These are phyloP conservation scores for Coregonus clupeaformis DNA, from an alignment of 2,113 vertebrate genomes.

Conservation along the genomic window DNA sequence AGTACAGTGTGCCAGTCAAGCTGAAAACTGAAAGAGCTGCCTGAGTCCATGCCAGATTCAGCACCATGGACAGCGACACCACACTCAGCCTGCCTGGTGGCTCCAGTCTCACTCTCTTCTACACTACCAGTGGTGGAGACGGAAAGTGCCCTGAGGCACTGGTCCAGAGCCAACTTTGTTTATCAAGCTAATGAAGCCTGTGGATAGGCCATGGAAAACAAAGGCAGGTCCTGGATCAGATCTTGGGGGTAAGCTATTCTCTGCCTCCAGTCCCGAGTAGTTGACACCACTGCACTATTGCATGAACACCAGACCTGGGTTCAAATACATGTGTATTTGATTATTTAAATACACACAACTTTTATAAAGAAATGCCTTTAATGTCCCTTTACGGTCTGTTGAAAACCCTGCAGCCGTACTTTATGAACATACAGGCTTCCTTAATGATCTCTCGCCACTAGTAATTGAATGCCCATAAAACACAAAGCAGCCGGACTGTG, in stretches of 20 bases:
- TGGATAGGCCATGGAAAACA: no score
- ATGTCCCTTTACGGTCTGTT: neutral
- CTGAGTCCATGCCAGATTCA: constrained; percentile 36
- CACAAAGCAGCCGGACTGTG: neutral
- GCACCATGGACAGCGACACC: constrained; percentile 68
- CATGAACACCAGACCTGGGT: no score
- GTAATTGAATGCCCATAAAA: constrained; percentile 2
- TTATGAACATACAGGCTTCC: neutral
- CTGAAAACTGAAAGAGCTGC: no score
- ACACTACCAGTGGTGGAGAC: neutral
- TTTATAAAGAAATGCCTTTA: neutral
- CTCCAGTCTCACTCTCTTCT: neutral
- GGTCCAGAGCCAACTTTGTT: no score
- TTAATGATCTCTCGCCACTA: constrained; percentile 9
- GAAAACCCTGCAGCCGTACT: constrained; percentile 7
- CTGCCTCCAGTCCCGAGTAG: no score
- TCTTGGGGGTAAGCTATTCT: no score
- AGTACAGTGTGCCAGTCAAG: neutral
- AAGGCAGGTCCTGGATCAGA: no score
- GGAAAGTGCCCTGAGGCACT: neutral
- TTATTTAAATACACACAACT: no score
- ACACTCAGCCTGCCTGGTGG: neutral
- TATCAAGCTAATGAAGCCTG: no score
- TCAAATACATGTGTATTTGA: no score
- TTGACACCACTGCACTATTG: no score